phyloP scores from a whole-genome alignment of 2,797 vertebrate genomes.

The Apogon talboti region DNA sequence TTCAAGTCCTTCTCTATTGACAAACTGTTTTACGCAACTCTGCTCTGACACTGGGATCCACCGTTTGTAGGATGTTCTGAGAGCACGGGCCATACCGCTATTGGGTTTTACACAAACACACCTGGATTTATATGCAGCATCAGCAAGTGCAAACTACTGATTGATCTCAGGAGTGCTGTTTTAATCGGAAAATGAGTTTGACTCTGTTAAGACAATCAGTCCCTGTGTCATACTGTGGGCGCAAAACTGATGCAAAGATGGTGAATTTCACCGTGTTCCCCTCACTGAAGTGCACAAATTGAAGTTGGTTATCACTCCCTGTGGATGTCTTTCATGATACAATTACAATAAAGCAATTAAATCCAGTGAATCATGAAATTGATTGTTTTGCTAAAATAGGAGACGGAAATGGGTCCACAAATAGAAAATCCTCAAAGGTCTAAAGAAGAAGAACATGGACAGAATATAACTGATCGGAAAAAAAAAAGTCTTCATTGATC shows the following conservation, averaged over 20 bases:
- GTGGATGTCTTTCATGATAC: constrained; percentile 72
- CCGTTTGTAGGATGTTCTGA: no score
- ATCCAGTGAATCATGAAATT: constrained; percentile 77
- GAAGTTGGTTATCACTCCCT: constrained; percentile 61
- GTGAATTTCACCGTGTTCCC: constrained; percentile 47
- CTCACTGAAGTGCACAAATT: constrained; percentile 60
- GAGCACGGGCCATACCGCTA: no score
- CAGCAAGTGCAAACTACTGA: neutral
- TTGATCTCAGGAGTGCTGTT: constrained; percentile 8
- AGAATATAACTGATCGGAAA: constrained; percentile 30
- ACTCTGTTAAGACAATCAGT: constrained; percentile 8
- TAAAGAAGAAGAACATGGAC: constrained; percentile 16
- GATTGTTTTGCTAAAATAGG: constrained; percentile 69
- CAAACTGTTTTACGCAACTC: no score
- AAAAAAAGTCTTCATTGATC: constrained; percentile 13
- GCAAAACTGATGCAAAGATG: constrained; percentile 11
- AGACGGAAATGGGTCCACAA: constrained; percentile 53
- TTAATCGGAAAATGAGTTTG: neutral
- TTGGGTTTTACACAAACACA: no score
- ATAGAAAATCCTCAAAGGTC: constrained; percentile 52
- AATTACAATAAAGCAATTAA: constrained; percentile 76
- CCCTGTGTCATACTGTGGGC: constrained; percentile 1
- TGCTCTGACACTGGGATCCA: no score
- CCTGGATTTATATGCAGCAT: neutral
- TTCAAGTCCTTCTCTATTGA: no score